A percentile compares a stretch with the other conserved stretches of the same genome.
phyloP scores from a whole-genome alignment of 2,113 vertebrate genomes.

The Pteronura brasiliensis region DNA sequence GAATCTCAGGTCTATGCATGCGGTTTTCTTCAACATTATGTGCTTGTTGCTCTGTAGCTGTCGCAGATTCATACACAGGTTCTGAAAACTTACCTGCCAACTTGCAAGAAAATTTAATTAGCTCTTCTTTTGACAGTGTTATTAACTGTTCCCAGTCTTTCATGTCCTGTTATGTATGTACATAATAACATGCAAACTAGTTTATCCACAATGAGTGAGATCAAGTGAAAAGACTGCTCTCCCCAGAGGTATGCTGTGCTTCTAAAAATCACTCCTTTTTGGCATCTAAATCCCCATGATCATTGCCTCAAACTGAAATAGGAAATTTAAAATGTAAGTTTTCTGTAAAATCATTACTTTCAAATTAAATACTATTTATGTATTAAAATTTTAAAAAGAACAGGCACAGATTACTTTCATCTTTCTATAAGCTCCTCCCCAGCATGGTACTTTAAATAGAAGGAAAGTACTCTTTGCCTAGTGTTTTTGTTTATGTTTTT shows the following conservation, averaged over 20 bases:
- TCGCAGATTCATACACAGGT: background rate
- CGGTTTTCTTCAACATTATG: background rate
- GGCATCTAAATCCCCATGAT: background rate
- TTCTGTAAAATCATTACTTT: background rate
- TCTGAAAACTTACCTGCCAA: background rate
- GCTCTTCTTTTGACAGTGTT: background rate
- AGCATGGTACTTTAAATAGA: background rate
- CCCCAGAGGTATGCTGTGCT: background rate
- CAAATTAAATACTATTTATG: background rate
- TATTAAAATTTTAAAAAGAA: background rate
- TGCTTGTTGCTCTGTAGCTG: background rate
- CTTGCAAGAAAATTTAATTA: background rate
- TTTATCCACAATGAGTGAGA: background rate
- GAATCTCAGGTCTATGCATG: background rate
- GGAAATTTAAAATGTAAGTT: background rate
- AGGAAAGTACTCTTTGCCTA: background rate
- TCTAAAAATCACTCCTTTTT: background rate
- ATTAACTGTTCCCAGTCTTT: background rate
- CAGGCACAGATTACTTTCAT: background rate
- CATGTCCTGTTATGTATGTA: background rate
- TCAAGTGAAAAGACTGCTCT: background rate
- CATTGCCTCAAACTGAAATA: background rate
- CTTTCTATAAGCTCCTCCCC: background rate
- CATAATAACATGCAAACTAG: background rate
- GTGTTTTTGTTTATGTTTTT: background rate